phyloP scores from a whole-genome alignment of 2,888 invertebrate genomes.

The Erebia ligea region DNA sequence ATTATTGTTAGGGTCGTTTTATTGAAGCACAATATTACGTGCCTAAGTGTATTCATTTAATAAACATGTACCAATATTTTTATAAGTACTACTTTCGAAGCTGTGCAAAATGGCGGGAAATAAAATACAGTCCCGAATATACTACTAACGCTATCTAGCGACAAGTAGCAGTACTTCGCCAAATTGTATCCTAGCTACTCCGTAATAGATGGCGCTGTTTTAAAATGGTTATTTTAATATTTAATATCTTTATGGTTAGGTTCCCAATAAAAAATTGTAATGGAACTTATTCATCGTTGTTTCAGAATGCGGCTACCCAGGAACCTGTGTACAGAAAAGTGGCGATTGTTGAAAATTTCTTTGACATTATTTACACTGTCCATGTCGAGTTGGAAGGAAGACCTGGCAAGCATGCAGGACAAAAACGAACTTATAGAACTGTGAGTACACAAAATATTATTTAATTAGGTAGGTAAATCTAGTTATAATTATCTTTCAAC shows the following conservation, averaged over 20 bases:
- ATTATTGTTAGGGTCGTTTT: too few species aligned
- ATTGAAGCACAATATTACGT: too few species aligned
- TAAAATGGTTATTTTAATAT: background rate
- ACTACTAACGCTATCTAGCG: slow-evolving; percentile 46
- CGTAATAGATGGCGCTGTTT: slow-evolving; percentile 49
- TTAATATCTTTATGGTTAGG: too few species aligned
- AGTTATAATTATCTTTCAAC: background rate
- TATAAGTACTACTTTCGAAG: too few species aligned
- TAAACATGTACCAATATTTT: too few species aligned
- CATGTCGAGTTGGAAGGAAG: slow-evolving; percentile 97
- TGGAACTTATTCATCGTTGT: slow-evolving; percentile 54
- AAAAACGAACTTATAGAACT: slow-evolving; percentile 97
- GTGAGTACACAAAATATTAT: slow-evolving; percentile 82
- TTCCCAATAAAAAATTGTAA: too few species aligned
- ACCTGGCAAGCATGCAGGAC: slow-evolving; percentile 97
- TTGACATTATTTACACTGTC: slow-evolving; percentile 97
- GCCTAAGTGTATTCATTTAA: too few species aligned
- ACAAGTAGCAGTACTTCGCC: slow-evolving; percentile 39
- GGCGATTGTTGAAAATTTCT: slow-evolving; percentile 98
- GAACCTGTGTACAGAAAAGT: slow-evolving; percentile 94
- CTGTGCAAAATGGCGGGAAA: too few species aligned
- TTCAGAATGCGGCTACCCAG: slow-evolving; percentile 87
- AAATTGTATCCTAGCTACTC: background rate
- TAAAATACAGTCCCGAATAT: too few species aligned
- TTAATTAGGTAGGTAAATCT: background rate